phyloP scores from a whole-genome alignment of 2,888 invertebrate genomes.

The Eulithis prunata region DNA sequence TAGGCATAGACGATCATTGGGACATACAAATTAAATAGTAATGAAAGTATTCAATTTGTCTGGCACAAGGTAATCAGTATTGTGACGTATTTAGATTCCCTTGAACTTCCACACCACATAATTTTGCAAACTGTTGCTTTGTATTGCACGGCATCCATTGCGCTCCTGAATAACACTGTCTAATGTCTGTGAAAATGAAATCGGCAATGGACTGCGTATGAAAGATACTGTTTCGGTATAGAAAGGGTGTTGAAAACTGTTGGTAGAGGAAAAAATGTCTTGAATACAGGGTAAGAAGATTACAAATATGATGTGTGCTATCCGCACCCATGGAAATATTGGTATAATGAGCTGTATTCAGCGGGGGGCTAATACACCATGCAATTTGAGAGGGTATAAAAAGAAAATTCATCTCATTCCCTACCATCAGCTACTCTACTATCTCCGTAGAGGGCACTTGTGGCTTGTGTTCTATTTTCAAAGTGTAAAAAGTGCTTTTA shows the following conservation, averaged over 20 bases:
- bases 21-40: too few species aligned
- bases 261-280: constrained; percentile 48
- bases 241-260: constrained; percentile 10
- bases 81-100: constrained; percentile 51
- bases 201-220: constrained; percentile 18
- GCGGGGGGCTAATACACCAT: constrained; percentile 73
- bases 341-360: constrained; percentile 76
- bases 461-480: constrained; percentile 47
- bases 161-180: not conserved
- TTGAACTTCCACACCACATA: constrained; percentile 27
- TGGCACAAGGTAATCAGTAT: constrained; percentile 47
- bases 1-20: too few species aligned
- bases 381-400: constrained; percentile 76
- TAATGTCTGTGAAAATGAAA: not conserved
- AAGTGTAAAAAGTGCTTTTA: constrained; percentile 40
- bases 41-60: constrained; percentile 1
- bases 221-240: not conserved
- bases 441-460: constrained; percentile 62
- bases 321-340: constrained; percentile 67
- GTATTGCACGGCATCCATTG: constrained; percentile 27
- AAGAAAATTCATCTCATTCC: constrained; percentile 49
- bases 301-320: constrained; percentile 65
- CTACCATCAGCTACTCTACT: constrained; percentile 54
- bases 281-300: constrained; percentile 71
- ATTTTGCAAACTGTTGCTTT: not conserved